A percentile compares a stretch with the other conserved stretches of the same genome.
Conservation (phyloP, 2,113 vertebrate species). For the Ciconia maguari region DNA sequence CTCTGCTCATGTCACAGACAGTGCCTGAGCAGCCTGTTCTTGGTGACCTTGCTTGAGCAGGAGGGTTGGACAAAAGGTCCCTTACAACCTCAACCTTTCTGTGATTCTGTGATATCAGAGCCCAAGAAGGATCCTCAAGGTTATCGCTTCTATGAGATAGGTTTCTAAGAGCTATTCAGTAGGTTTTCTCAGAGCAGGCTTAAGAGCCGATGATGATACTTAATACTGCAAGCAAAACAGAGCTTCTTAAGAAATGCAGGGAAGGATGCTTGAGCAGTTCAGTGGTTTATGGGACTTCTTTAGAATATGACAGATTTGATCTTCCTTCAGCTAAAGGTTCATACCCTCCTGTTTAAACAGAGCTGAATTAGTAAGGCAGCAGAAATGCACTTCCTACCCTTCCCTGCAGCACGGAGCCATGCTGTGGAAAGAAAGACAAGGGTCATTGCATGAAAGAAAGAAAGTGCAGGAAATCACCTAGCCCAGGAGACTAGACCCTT, state of each 20-base stretch:
- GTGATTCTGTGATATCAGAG: background rate
- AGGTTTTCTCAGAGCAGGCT: background rate
- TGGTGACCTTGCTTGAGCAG: background rate
- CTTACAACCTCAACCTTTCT: background rate
- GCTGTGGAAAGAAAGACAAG: background rate
- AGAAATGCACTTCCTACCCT: background rate
- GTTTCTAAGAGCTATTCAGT: background rate
- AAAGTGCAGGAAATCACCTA: background rate
- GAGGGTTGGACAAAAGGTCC: background rate
- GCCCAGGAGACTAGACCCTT: background rate
- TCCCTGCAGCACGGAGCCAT: fast-evolving
- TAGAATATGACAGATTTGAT: background rate
- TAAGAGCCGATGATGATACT: background rate
- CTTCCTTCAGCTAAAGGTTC: background rate
- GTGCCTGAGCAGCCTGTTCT: background rate
- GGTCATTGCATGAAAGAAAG: background rate
- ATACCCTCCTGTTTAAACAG: background rate
- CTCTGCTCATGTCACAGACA: background rate
- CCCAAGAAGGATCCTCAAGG: background rate
- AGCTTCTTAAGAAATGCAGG: background rate
- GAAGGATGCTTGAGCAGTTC: background rate
- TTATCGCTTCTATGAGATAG: background rate
- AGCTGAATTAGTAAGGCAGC: background rate
- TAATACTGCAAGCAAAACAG: background rate
- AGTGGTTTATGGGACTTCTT: background rate